Percentiles rank a stretch among this genome's conserved stretches.
These are phyloP conservation scores for Eurypyga helias DNA, from an alignment of 2,113 vertebrate species.

Conservation along the genomic window DNA sequence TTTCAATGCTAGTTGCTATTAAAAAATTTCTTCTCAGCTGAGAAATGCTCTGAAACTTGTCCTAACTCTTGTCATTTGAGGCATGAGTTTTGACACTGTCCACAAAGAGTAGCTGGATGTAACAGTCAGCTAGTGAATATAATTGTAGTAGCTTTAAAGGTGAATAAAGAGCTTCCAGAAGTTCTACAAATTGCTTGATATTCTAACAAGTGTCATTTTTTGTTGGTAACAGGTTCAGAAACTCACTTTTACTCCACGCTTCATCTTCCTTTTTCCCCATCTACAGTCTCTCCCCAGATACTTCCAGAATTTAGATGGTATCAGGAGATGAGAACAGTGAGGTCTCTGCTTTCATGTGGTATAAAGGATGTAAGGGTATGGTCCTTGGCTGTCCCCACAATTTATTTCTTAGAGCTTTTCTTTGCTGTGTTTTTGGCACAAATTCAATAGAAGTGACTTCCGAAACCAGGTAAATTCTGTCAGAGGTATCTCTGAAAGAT, in stretches of 20 bases:
- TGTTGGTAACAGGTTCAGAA: background rate
- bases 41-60: background rate
- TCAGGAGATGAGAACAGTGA: background rate
- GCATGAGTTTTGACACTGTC: background rate
- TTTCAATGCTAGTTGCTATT: background rate
- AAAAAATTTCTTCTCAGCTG: background rate
- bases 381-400: background rate
- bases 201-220: background rate
- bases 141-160: background rate
- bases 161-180: background rate
- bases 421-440: background rate
- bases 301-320: background rate
- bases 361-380: background rate
- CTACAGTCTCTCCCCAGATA: background rate
- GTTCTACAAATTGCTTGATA: background rate
- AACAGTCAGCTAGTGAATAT: background rate
- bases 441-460: background rate
- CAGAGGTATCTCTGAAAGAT: background rate
- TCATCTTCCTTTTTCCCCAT: background rate
- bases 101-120: background rate
- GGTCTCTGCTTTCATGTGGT: background rate
- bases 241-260: background rate
- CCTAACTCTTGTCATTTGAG: background rate
- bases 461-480: background rate
- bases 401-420: background rate